Percentiles rank a stretch among this genome's conserved stretches.
These are phyloP conservation scores for Erpornis zantholeuca DNA, from an alignment of 2,113 vertebrate species.

Conservation along the genomic window DNA sequence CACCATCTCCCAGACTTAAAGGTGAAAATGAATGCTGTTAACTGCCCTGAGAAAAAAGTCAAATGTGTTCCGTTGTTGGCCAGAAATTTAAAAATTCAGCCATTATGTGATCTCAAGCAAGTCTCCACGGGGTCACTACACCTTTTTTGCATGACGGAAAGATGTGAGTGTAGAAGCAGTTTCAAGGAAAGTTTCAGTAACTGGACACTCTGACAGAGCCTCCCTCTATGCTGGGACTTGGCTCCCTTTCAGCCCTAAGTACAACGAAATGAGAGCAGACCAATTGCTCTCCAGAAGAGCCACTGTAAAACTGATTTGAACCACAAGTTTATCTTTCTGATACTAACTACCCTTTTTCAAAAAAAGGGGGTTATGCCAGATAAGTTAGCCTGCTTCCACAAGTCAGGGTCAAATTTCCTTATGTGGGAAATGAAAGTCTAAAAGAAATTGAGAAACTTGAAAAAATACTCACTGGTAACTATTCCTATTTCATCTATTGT, in stretches of 20 bases:
- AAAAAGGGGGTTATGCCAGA: background rate
- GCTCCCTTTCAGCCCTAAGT: background rate
- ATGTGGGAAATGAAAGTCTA: background rate
- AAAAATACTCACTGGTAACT: background rate
- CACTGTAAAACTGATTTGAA: background rate
- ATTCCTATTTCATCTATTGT: background rate
- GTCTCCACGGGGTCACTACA: background rate
- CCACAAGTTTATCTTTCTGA: background rate
- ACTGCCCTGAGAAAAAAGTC: background rate
- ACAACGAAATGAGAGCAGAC: background rate
- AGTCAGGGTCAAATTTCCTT: background rate
- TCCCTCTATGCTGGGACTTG: background rate
- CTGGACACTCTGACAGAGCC: background rate
- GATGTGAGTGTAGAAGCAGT: background rate
- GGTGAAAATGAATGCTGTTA: background rate
- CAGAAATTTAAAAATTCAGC: background rate
- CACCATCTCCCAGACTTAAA: background rate
- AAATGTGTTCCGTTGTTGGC: background rate
- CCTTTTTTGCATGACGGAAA: background rate
- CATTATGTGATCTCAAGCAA: background rate
- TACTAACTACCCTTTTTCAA: background rate
- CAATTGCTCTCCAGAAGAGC: fast-evolving
- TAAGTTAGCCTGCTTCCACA: background rate
- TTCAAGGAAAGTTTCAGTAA: background rate
- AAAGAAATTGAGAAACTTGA: background rate